These are phyloP conservation scores for Polylopha cassiicola DNA, from an alignment of 2,888 invertebrate species.

Conservation along the genomic window DNA sequence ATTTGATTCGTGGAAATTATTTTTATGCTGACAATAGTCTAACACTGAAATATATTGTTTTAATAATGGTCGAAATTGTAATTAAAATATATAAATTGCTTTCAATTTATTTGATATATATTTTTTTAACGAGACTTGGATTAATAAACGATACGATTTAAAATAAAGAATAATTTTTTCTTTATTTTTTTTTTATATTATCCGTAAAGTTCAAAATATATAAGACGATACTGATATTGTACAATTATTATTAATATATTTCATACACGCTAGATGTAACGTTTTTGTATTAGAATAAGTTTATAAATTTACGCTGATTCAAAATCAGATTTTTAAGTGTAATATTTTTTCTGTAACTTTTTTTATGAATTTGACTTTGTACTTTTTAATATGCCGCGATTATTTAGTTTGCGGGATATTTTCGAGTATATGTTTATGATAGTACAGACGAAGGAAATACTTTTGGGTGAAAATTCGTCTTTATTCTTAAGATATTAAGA, in stretches of 20 bases:
- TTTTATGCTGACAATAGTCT: too few relatives aligned
- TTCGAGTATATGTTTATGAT: not conserved
- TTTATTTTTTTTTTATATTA: not conserved
- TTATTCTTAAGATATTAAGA: too few relatives aligned
- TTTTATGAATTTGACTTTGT: conserved; percentile 58
- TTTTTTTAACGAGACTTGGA: too few relatives aligned
- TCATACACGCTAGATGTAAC: conserved; percentile 57
- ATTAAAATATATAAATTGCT: too few relatives aligned
- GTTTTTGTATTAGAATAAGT: conserved; percentile 59
- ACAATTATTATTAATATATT: conserved; percentile 68
- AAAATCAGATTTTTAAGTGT: conserved; percentile 55
- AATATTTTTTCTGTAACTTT: conserved; percentile 40
- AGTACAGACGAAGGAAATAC: not conserved
- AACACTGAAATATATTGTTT: too few relatives aligned
- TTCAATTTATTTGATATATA: too few relatives aligned
- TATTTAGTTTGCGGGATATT: too few relatives aligned
- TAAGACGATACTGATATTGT: conserved; percentile 62
- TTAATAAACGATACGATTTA: too few relatives aligned
- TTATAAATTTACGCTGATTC: conserved; percentile 54
- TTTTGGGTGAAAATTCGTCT: conserved; percentile 14
- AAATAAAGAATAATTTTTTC: not conserved
- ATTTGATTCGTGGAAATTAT: too few relatives aligned
- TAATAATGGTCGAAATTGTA: too few relatives aligned
- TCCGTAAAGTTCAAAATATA: conserved; percentile 34
- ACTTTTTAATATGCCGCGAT: conserved; percentile 27